Conservation (phyloP, 2,888 invertebrate species). For the Adineta ricciae region DNA sequence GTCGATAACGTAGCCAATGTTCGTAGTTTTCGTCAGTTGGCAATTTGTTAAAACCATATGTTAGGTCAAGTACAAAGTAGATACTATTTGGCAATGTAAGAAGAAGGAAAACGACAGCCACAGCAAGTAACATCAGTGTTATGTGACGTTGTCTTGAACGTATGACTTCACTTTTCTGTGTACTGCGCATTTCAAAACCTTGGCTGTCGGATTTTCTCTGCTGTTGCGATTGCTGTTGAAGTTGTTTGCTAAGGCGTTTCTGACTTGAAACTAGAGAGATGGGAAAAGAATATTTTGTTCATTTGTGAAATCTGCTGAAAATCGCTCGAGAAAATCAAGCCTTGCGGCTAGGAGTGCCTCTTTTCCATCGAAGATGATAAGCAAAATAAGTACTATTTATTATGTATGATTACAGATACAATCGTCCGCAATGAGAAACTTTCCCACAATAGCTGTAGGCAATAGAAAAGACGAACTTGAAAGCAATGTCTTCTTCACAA, state of each 20-base stretch:
- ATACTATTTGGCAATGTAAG: slow-evolving; percentile 17
- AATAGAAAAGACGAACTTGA: neutral
- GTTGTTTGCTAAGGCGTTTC: neutral
- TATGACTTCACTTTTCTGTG: neutral
- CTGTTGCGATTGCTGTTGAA: neutral
- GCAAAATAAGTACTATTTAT: neutral
- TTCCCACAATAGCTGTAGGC: neutral
- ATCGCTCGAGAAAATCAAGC: neutral
- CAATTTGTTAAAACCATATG: neutral
- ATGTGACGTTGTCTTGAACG: neutral
- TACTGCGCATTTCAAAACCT: neutral
- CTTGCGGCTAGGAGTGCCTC: neutral
- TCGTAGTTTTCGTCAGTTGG: neutral
- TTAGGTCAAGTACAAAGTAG: neutral
- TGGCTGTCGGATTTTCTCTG: neutral
- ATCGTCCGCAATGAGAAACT: too few species aligned
- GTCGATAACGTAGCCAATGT: neutral
- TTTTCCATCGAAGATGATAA: neutral
- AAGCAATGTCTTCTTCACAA: neutral
- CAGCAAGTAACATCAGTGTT: slow-evolving; percentile 13
- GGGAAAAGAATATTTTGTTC: neutral
- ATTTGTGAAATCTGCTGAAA: neutral
- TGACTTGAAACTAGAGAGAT: neutral
- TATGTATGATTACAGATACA: neutral
- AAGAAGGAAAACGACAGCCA: slow-evolving; percentile 18